Base-by-base conservation (phyloP, 1,140 invertebrate genomes). In the Eciton burchellii region DNA sequence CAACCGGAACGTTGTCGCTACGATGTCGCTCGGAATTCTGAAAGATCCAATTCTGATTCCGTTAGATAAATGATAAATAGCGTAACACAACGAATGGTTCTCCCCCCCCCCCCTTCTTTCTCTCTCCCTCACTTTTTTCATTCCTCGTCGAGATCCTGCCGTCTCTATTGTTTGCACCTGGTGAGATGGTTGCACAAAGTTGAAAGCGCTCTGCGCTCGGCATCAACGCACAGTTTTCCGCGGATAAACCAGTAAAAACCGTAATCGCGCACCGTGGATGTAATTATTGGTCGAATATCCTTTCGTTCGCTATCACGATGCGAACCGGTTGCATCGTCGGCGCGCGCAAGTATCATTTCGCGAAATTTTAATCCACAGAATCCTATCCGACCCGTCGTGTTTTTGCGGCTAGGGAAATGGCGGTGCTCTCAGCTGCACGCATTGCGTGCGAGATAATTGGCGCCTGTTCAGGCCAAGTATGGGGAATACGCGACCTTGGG, bases 371-470 rank as follows among this genome's bases (percentile, higher is more conserved):
- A 81, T 81, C 77, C 57, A 43, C 49, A 60, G 41, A 57, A 72
- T 84, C 26, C 47, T 41, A 35, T 45, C 49, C 26, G 49, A 24
- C 26, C 24, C 49, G 26, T 63, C 35, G 56, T 56, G 57, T 66
- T 66, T 56, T 52, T 65, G 82, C 74, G 47, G 63, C 41, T 84
- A 79, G 70, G 85, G 83, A 88, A 88, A 84, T 74, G 56, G 84
- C 65, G 45, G 84, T 71, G 45, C 57, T 59, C 47, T 62, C 56
- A 72, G 60, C 84, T 65, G 54, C 62, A 66, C 79, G 84, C 85
- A 79, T 87, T 88, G 86, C 86, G 86, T 87, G 86, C 85, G 41
- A 12, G 82, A 84, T 88, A 88, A 88, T 88, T 87, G 85, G 47
- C 59, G 24, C 77, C 66, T 77, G 79, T 87, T 79, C 86, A 68